phyloP scores from a whole-genome alignment of 2,797 vertebrate genomes.

The Dendrocincla tyrannina region DNA sequence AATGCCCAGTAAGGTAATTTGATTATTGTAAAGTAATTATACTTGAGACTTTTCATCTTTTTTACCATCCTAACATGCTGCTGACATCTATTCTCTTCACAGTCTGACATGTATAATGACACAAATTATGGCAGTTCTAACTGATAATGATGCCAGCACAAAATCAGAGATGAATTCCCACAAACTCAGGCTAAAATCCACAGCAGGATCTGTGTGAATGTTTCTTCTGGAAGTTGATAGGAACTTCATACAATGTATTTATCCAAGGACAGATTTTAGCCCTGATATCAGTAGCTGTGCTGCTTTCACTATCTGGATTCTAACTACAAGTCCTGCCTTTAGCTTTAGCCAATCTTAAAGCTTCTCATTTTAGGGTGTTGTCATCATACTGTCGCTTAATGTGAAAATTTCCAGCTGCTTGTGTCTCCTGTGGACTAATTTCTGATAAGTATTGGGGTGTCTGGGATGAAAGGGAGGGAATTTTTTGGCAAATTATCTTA shows the following conservation, averaged over 20 bases:
- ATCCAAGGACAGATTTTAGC: neutral
- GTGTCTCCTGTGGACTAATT: neutral
- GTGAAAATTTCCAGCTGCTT: neutral
- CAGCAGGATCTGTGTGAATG: neutral
- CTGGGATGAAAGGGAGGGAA: neutral
- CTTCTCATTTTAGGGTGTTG: neutral
- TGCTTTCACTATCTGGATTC: neutral
- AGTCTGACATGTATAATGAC: neutral
- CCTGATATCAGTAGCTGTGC: neutral
- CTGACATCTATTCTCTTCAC: neutral
- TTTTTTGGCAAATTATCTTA: neutral
- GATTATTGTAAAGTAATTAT: neutral
- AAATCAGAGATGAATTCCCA: neutral
- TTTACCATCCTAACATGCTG: neutral
- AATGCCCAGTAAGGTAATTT: neutral
- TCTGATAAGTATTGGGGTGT: neutral
- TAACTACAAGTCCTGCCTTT: neutral
- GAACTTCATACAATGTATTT: neutral
- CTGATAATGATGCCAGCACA: neutral
- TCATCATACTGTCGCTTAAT: neutral
- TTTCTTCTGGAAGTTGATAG: neutral
- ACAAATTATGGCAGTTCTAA: neutral
- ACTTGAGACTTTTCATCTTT: neutral
- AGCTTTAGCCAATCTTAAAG: neutral
- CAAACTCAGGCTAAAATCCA: neutral